These are phyloP conservation scores for Bovichtus diacanthus DNA, from an alignment of 2,797 vertebrate species.

Conservation along the genomic window DNA sequence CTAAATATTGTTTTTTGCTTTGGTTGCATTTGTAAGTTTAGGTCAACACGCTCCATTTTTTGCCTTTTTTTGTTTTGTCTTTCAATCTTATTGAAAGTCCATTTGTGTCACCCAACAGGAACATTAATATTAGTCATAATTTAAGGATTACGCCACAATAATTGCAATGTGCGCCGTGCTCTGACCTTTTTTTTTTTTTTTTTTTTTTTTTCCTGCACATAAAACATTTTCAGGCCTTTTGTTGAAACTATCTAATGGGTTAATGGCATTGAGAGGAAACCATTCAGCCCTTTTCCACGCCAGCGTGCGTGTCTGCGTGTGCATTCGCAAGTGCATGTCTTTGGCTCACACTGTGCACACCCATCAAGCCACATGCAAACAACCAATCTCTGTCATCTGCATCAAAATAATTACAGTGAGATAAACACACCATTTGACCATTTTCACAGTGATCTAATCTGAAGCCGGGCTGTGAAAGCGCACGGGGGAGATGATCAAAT, in stretches of 20 bases:
- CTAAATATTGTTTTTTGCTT: constrained; percentile 27
- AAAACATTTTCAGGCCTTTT: constrained; percentile 69
- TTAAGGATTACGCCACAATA: constrained; percentile 66
- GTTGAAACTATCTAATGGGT: constrained; percentile 83
- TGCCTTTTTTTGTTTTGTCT: constrained; percentile 46
- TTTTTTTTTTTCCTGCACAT: constrained; percentile 48
- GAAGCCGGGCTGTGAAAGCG: constrained; percentile 68
- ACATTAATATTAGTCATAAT: constrained; percentile 75
- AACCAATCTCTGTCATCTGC: constrained; percentile 81
- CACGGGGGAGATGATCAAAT: constrained; percentile 81
- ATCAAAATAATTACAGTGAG: constrained; percentile 83
- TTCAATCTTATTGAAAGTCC: constrained; percentile 86
- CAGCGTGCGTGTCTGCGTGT: constrained; percentile 25
- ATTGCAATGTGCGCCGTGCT: constrained; percentile 63
- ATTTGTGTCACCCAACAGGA: constrained; percentile 79
- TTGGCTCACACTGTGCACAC: constrained; percentile 62
- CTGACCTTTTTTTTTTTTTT: constrained; percentile 31
- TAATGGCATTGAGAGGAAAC: constrained; percentile 82
- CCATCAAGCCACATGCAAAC: constrained; percentile 72
- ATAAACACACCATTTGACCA: constrained; percentile 82
- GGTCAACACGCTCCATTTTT: constrained; percentile 55
- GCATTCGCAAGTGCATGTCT: constrained; percentile 19
- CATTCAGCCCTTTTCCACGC: constrained; percentile 67
- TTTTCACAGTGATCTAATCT: constrained; percentile 83
- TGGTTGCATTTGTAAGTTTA: constrained; percentile 39